Conservation (phyloP, 2,113 vertebrate genomes). For the Lucifuga dentata region DNA sequence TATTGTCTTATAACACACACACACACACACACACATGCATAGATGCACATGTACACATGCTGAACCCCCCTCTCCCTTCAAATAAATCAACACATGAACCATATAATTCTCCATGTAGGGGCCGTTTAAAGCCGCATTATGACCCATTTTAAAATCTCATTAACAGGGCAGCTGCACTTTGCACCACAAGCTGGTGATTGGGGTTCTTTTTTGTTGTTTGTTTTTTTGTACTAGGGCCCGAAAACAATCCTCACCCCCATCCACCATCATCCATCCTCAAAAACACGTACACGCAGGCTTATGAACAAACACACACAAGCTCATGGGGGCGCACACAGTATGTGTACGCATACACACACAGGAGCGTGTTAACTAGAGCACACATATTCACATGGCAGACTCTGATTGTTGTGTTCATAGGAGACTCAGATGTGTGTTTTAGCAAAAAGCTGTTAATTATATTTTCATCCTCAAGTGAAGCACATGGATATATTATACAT, state of each 20-base stretch:
- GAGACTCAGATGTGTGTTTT: too few relatives aligned
- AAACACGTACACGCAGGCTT: slow-evolving; percentile 21
- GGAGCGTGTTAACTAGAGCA: too few relatives aligned
- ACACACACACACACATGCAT: slow-evolving; percentile 61
- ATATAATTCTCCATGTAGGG: slow-evolving; percentile 79
- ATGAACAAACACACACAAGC: not conserved
- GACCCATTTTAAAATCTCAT: slow-evolving; percentile 82
- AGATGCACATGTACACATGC: slow-evolving; percentile 60
- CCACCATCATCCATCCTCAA: not conserved
- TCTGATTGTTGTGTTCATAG: too few relatives aligned
- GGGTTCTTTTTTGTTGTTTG: slow-evolving; percentile 69
- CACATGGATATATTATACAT: too few relatives aligned
- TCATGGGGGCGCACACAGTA: too few relatives aligned
- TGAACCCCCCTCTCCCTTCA: slow-evolving; percentile 39
- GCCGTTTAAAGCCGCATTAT: slow-evolving; percentile 77
- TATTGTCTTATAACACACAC: slow-evolving; percentile 62
- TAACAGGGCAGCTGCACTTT: slow-evolving; percentile 82
- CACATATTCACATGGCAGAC: too few relatives aligned
- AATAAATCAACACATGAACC: slow-evolving; percentile 76
- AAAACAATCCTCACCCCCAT: slow-evolving; percentile 26
- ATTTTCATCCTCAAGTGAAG: not conserved
- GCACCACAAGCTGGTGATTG: slow-evolving; percentile 78
- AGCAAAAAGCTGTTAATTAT: too few relatives aligned
- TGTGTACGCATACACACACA: too few relatives aligned
- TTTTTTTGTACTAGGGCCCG: slow-evolving; percentile 54